Conservation (phyloP, 2,888 invertebrate species). For the Trimorus sp. region DNA sequence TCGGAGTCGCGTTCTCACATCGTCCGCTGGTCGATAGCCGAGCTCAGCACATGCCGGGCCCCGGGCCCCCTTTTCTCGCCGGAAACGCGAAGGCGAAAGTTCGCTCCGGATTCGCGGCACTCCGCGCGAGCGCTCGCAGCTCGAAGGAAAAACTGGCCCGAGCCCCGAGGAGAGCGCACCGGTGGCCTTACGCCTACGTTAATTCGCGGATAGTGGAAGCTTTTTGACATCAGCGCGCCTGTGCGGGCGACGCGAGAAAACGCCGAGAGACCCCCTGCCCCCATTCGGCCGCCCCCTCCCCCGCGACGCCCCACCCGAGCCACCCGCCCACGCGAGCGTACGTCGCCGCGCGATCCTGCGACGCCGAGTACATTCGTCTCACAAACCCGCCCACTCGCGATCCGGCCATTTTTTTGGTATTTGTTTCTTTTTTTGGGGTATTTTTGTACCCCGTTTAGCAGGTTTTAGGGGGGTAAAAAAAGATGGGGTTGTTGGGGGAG, state of each 20-base stretch:
- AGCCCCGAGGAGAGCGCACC: conserved; percentile 65
- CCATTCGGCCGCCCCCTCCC: conserved; percentile 8
- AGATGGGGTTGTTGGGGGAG: too few relatives aligned
- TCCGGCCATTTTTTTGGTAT: too few relatives aligned
- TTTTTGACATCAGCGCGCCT: conserved; percentile 68
- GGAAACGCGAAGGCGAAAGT: too few relatives aligned
- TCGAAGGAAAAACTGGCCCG: conserved; percentile 59
- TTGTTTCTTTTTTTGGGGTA: too few relatives aligned
- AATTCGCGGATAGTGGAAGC: conserved; percentile 70
- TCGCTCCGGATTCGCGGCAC: neutral
- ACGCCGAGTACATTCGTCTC: too few relatives aligned
- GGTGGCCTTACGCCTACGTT: conserved; percentile 71
- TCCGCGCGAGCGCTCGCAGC: conserved; percentile 55
- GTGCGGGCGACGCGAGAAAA: conserved; percentile 61
- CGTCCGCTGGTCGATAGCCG: conserved; percentile 30
- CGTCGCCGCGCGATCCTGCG: too few relatives aligned
- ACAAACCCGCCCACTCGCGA: too few relatives aligned
- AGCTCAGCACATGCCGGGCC: conserved; percentile 33
- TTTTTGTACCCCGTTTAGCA: too few relatives aligned
- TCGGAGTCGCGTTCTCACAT: conserved; percentile 46
- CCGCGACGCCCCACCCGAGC: too few relatives aligned
- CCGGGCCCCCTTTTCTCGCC: neutral
- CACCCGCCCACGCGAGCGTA: too few relatives aligned
- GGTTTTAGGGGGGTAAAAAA: too few relatives aligned
- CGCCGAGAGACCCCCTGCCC: conserved; percentile 32